phyloP scores from a whole-genome alignment of 2,113 vertebrate species.

The Canis aureus region DNA sequence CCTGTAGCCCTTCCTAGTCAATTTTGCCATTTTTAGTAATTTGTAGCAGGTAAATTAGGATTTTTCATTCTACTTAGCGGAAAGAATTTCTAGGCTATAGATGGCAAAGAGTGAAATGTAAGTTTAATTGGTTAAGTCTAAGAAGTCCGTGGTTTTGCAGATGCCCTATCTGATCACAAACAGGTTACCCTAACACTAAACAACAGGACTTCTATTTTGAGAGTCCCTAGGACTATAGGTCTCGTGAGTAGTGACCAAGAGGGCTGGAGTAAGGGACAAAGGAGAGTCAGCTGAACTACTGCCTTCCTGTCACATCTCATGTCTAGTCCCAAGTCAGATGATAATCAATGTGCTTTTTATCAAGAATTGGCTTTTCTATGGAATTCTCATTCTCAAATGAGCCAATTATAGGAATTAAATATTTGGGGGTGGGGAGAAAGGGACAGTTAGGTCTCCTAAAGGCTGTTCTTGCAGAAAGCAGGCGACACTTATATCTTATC shows the following conservation, averaged over 20 bases:
- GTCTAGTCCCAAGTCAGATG: background rate
- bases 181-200: background rate
- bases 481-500: background rate
- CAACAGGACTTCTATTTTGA: background rate
- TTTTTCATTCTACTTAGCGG: background rate
- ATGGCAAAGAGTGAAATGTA: background rate
- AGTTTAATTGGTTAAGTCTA: background rate
- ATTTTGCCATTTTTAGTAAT: background rate
- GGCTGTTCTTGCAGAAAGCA: background rate
- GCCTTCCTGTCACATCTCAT: background rate
- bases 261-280: background rate
- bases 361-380: background rate
- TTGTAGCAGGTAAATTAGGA: background rate
- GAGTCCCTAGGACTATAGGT: background rate
- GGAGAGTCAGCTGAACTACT: background rate
- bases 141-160: background rate
- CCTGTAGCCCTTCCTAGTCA: background rate
- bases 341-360: background rate
- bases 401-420: background rate
- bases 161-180: background rate
- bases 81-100: background rate
- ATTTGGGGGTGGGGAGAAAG: background rate
- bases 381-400: background rate
- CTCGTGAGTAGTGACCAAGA: background rate
- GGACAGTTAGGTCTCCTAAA: background rate